A percentile compares a stretch with the other conserved stretches of the same genome.
These are phyloP conservation scores for Unio pictorum DNA, from an alignment of 2,888 invertebrate species.

Conservation along the genomic window DNA sequence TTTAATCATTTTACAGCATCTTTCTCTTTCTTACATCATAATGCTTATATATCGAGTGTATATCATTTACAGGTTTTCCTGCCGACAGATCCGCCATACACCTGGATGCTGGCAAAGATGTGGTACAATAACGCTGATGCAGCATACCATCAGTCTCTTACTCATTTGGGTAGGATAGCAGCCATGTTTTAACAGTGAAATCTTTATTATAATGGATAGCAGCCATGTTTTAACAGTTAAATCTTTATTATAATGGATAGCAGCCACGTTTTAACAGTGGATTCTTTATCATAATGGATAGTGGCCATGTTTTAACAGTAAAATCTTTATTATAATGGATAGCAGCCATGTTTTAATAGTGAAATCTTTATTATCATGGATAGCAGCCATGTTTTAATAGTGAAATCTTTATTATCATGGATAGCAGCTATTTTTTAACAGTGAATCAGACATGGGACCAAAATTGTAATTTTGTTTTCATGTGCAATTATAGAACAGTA, in stretches of 20 bases:
- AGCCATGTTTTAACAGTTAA: no score
- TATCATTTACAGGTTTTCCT: conserved; percentile 66
- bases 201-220: not conserved
- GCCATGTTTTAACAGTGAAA: not conserved
- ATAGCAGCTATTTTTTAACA: not conserved
- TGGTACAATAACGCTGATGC: conserved; percentile 72
- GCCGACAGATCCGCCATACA: conserved; percentile 65
- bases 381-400: not conserved
- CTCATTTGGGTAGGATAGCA: conserved; percentile 65
- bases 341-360: not conserved
- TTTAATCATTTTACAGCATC: no score
- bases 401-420: not conserved
- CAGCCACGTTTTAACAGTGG: not conserved
- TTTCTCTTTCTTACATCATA: not conserved
- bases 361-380: conserved; percentile 4
- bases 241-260: no score
- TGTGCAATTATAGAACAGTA: no score
- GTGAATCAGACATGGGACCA: no score
- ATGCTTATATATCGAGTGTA: not conserved
- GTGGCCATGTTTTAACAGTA: no score
- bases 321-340: no score
- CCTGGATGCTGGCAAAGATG: conserved; percentile 72
- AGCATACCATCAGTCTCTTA: conserved; percentile 68
- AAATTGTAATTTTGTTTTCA: no score
- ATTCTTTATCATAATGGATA: not conserved